Evolutionary conservation across 37 sponge, comb jelly and placozoan species (phyloP), one percentile per base, ranked within the genome.

Genomic region (Haliclona indistincta): DNA sequence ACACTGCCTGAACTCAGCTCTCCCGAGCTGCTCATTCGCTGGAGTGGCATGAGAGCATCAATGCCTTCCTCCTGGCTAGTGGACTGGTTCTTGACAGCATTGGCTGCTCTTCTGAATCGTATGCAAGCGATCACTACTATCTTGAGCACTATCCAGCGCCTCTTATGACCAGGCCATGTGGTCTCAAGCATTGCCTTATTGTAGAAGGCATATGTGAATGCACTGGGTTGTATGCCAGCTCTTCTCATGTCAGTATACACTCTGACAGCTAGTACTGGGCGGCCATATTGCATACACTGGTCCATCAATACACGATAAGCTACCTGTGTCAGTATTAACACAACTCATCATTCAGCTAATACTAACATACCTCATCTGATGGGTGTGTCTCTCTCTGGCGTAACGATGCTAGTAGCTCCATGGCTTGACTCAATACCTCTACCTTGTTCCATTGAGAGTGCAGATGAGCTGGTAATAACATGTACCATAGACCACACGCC

Each of bases 131-230:
- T 45, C 33, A 93, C 39, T 26, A 89, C 86, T 4, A 78, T 89
- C 47, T 64, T 43, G 42, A 83, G 77, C 20, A 77, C 49, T 23
- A 68, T 77, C 93, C 93, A 93, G 32, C 52, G 44, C 37, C 68
- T 74, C 68, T 53, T 75, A 45, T 34, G 52, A 53, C 67, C 66
- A 8, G 91, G 91, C 88, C 95, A 94, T 33, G 30, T 25, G 19
- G 71, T 36, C 56, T 89, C 90, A 69, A 84, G 37, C 58, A 89
- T 38, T 54, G 68, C 63, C 77, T 86, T 87, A 72, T 94, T 94
- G 81, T 94, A 94, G 71, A 88, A 85, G 22, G 88, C 88, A 56
- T 94, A 94, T 32, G 95, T 94, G 55, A 94, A 80, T 5, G 95
- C 95, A 64, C 86, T 84, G n/a, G 95, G 90, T 22, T 89, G 87